phyloP scores from a whole-genome alignment of 2,797 vertebrate genomes.

The Pseudochaenichthys georgianus region DNA sequence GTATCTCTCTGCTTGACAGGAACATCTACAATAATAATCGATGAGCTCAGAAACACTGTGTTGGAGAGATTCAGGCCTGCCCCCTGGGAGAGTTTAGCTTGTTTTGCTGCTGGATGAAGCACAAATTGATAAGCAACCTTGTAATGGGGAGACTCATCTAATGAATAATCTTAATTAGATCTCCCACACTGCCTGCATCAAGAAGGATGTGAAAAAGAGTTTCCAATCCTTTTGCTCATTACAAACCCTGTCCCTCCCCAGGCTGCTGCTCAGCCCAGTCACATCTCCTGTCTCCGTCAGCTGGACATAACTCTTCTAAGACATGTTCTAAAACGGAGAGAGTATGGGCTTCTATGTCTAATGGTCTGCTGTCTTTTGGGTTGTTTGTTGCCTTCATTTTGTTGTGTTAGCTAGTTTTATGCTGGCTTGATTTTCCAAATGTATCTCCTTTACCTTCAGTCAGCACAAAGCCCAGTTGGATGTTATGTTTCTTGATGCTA shows the following conservation, averaged over 20 bases:
- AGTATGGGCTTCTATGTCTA: too few relatives aligned
- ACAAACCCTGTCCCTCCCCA: constrained; percentile 13
- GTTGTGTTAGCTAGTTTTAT: too few relatives aligned
- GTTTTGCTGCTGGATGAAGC: constrained; percentile 58
- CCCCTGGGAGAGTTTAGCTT: constrained; percentile 35
- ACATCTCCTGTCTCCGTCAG: constrained; percentile 3
- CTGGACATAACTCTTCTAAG: neutral
- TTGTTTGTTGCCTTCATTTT: too few relatives aligned
- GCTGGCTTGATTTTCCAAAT: too few relatives aligned
- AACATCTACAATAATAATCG: neutral
- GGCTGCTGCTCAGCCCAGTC: constrained; percentile 8
- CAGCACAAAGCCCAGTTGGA: too few relatives aligned
- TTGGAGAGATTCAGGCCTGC: neutral
- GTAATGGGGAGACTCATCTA: constrained; percentile 72
- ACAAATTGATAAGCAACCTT: constrained; percentile 66
- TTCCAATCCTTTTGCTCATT: constrained; percentile 66
- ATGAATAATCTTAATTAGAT: constrained; percentile 80
- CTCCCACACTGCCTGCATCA: constrained; percentile 68
- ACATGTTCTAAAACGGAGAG: too few relatives aligned
- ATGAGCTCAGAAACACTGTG: neutral
- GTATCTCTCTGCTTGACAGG: neutral
- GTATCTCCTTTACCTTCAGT: too few relatives aligned
- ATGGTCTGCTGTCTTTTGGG: too few relatives aligned
- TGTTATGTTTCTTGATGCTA: too few relatives aligned
- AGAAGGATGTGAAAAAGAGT: constrained; percentile 72